Percentiles rank a stretch among this genome's conserved stretches.
phyloP scores from a whole-genome alignment of 2,888 invertebrate species.

The Drosophila diplacantha region DNA sequence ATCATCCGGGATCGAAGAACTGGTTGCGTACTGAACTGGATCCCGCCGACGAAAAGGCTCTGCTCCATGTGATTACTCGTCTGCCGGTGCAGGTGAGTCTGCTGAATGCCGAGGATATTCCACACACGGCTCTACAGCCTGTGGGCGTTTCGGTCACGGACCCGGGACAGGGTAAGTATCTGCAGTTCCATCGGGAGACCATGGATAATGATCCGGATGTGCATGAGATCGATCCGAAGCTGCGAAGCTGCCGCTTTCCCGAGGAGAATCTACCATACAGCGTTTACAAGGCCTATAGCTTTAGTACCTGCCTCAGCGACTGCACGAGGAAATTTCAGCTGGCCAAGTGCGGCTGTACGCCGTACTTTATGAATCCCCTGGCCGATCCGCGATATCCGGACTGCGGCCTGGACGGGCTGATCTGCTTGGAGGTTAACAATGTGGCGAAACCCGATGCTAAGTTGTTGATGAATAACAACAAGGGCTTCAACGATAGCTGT shows the following conservation, averaged over 20 bases:
- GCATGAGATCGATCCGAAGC: slow-evolving; percentile 80
- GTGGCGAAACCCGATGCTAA: slow-evolving; percentile 75
- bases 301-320: slow-evolving; percentile 84
- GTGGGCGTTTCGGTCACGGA: slow-evolving; percentile 37
- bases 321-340: slow-evolving; percentile 83
- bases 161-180: slow-evolving; percentile 47
- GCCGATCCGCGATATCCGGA: slow-evolving; percentile 46
- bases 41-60: slow-evolving; percentile 53
- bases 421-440: slow-evolving; percentile 79
- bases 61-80: slow-evolving; percentile 56
- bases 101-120: slow-evolving; percentile 75
- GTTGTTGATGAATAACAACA: slow-evolving; percentile 74
- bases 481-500: slow-evolving; percentile 75
- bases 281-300: slow-evolving; percentile 83
- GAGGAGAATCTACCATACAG: slow-evolving; percentile 81
- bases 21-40: slow-evolving; percentile 72
- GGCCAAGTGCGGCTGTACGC: slow-evolving; percentile 82
- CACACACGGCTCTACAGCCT: slow-evolving; percentile 61
- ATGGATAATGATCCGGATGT: slow-evolving; percentile 84
- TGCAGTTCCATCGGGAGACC: slow-evolving; percentile 79
- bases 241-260: slow-evolving; percentile 85
- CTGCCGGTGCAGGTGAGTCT: slow-evolving; percentile 59
- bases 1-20: slow-evolving; percentile 72
- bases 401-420: slow-evolving; percentile 82
- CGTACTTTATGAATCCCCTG: slow-evolving; percentile 82